Percentiles rank a stretch among this genome's conserved stretches.
Conservation (phyloP, 2,888 invertebrate genomes). For the Morpho helenor region DNA sequence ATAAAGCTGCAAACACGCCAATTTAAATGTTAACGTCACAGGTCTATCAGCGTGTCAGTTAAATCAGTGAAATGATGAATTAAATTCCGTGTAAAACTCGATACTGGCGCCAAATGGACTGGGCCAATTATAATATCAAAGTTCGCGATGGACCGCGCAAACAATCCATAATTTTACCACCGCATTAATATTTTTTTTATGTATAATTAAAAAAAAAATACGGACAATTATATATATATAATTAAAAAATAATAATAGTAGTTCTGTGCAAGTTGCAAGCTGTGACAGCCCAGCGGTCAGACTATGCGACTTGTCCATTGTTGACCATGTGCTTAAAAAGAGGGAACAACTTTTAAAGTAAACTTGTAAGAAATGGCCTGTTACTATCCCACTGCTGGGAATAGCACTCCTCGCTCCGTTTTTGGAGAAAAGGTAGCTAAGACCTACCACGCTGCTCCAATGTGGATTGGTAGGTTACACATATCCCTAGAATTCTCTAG, state of each 20-base stretch:
- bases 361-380: too few relatives aligned
- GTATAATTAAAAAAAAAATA: background rate
- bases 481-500: too few relatives aligned
- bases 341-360: too few relatives aligned
- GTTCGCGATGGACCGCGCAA: constrained; percentile 19
- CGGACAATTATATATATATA: background rate
- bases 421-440: too few relatives aligned
- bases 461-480: too few relatives aligned
- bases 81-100: constrained; percentile 48
- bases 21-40: constrained; percentile 42
- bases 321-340: too few relatives aligned
- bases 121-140: constrained; percentile 52
- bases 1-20: constrained; percentile 39
- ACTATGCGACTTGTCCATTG: too few relatives aligned
- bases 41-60: constrained; percentile 47
- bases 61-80: constrained; percentile 51
- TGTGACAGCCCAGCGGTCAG: too few relatives aligned
- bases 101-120: constrained; percentile 37
- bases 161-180: background rate
- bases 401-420: too few relatives aligned
- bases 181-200: background rate
- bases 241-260: background rate
- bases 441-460: too few relatives aligned
- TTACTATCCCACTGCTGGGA: too few relatives aligned
- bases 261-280: too few relatives aligned